Conservation (phyloP, 2,113 vertebrate species). For the Leucopsar rothschildi region DNA sequence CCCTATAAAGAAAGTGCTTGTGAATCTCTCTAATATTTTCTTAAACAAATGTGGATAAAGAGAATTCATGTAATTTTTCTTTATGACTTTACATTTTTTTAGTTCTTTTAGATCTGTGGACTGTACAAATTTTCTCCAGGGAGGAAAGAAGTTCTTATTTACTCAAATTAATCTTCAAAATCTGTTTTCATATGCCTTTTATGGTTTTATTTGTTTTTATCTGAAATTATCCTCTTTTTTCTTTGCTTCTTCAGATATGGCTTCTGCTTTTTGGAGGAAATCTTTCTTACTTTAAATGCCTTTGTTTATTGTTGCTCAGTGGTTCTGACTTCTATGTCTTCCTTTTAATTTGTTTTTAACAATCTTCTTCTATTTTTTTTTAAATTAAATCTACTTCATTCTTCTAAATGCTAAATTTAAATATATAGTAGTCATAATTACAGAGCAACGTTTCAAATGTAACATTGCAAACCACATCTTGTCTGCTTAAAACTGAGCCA, state of each 20-base stretch:
- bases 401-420: constrained; percentile 37
- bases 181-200: not conserved
- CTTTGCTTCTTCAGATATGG: not conserved
- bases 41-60: not conserved
- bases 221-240: not conserved
- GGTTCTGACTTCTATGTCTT: not conserved
- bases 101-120: not conserved
- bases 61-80: not conserved
- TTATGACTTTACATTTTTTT: not conserved
- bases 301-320: not conserved
- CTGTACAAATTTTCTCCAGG: not conserved
- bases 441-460: constrained; percentile 21
- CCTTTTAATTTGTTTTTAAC: constrained; percentile 44
- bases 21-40: not conserved
- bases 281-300: not conserved
- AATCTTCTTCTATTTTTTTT: not conserved
- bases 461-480: not conserved
- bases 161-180: not conserved
- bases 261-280: not conserved
- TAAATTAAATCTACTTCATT: constrained; percentile 19
- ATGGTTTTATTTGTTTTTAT: not conserved
- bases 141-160: not conserved
- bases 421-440: constrained; percentile 34
- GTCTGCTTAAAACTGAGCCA: not conserved
- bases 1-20: not conserved